Conservation (phyloP, 2,888 invertebrate genomes). For the Hydrotaea cyrtoneurina region DNA sequence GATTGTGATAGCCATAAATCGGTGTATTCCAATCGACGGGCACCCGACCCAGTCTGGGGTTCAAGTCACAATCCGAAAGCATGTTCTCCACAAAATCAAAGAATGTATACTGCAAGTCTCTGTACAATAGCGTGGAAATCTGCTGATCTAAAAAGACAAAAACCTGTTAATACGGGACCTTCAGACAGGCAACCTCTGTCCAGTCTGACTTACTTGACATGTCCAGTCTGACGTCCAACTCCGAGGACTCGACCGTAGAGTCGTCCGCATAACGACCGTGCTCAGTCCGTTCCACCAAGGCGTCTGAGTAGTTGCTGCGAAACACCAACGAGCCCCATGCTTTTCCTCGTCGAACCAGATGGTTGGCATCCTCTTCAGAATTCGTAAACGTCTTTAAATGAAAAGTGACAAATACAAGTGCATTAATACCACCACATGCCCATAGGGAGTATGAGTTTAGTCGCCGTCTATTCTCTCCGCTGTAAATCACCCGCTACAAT, state of each 20-base stretch:
- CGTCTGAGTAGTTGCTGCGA: slow-evolving; percentile 87
- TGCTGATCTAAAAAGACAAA: slow-evolving; percentile 88
- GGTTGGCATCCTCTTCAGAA: slow-evolving; percentile 84
- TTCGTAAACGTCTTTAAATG: slow-evolving; percentile 62
- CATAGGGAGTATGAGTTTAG: too few species aligned
- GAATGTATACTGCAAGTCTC: slow-evolving; percentile 88
- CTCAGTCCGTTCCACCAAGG: slow-evolving; percentile 84
- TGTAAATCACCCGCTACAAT: too few species aligned
- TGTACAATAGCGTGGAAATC: slow-evolving; percentile 89
- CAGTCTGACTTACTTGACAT: slow-evolving; percentile 88
- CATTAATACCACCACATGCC: too few species aligned
- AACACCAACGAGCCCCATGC: slow-evolving; percentile 90
- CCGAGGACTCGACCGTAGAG: slow-evolving; percentile 84
- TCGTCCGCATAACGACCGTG: slow-evolving; percentile 83
- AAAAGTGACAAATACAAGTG: slow-evolving; percentile 14
- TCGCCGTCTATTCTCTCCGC: too few species aligned
- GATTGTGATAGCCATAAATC: slow-evolving; percentile 87
- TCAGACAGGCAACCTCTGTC: background rate
- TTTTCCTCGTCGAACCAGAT: slow-evolving; percentile 86
- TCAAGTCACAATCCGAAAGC: slow-evolving; percentile 84
- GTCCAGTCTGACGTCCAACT: slow-evolving; percentile 88
- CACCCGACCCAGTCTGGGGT: slow-evolving; percentile 82
- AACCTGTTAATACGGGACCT: background rate
- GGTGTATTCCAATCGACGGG: slow-evolving; percentile 85
- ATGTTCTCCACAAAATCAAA: slow-evolving; percentile 86